A percentile compares a stretch with the other conserved stretches of the same genome.
phyloP scores from a whole-genome alignment of 2,888 invertebrate species.

The Cyaniris semiargus region DNA sequence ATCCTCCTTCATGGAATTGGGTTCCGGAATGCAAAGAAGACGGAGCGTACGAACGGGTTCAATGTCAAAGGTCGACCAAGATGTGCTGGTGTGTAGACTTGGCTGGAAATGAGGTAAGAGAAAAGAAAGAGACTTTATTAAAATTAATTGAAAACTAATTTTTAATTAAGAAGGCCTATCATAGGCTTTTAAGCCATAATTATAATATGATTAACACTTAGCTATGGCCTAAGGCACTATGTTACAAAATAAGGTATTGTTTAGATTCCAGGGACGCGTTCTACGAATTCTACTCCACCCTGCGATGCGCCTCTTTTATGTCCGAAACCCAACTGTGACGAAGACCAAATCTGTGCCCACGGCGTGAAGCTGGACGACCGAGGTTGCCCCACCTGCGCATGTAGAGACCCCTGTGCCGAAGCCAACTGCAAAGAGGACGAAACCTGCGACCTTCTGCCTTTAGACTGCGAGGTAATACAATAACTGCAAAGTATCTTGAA shows the following conservation, averaged over 20 bases:
- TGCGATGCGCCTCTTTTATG: slow-evolving; percentile 62
- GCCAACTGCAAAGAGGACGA: slow-evolving; percentile 85
- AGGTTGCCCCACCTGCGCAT: slow-evolving; percentile 88
- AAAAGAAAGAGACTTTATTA: neutral
- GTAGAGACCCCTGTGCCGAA: slow-evolving; percentile 88
- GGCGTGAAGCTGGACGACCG: slow-evolving; percentile 66
- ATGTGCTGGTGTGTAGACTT: slow-evolving; percentile 92
- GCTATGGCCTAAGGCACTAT: too few relatives aligned
- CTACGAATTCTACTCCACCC: slow-evolving; percentile 79
- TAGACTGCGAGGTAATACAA: slow-evolving; percentile 67
- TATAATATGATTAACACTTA: too few relatives aligned
- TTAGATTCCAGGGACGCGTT: slow-evolving; percentile 82
- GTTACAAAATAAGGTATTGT: neutral
- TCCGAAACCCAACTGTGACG: slow-evolving; percentile 56
- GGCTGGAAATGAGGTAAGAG: slow-evolving; percentile 83
- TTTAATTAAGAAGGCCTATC: too few relatives aligned
- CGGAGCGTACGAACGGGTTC: slow-evolving; percentile 85
- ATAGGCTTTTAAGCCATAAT: too few relatives aligned
- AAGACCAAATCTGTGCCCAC: slow-evolving; percentile 59
- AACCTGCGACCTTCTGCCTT: slow-evolving; percentile 67
- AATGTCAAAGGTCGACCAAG: slow-evolving; percentile 85
- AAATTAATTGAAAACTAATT: too few relatives aligned
- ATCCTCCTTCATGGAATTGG: slow-evolving; percentile 87
- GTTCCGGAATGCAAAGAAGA: slow-evolving; percentile 86
- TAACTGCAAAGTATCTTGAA: neutral